These are phyloP conservation scores for Tenthredo distinguenda DNA, from an alignment of 2,888 invertebrate species.

Conservation along the genomic window DNA sequence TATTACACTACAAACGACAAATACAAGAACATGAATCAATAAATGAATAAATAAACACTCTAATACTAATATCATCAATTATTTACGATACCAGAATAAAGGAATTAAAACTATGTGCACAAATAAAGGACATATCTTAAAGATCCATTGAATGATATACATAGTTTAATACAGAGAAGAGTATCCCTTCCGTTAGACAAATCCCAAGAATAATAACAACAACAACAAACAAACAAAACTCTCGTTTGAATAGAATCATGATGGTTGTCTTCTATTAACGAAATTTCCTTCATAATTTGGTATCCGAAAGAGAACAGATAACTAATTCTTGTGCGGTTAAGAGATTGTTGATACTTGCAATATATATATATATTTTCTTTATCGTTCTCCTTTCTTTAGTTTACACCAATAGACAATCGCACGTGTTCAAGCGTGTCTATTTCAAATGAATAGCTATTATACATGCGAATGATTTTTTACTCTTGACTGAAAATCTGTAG, in stretches of 20 bases:
- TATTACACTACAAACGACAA: neutral
- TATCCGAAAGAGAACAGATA: neutral
- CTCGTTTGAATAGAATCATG: neutral
- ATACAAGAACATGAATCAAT: neutral
- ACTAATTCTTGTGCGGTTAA: neutral
- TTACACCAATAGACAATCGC: neutral
- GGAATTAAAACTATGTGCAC: neutral
- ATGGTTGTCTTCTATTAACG: neutral
- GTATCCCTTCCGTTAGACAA: neutral
- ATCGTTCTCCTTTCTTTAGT: neutral
- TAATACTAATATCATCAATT: neutral
- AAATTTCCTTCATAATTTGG: neutral
- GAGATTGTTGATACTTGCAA: neutral
- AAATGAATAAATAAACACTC: neutral
- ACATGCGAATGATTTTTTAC: neutral
- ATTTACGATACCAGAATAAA: neutral
- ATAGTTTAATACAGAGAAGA: neutral
- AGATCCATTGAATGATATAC: neutral
- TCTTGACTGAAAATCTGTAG: constrained; percentile 19
- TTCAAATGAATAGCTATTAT: neutral
- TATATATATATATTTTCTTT: neutral
- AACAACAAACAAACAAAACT: neutral
- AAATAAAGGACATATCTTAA: constrained; percentile 19
- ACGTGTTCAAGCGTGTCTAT: neutral
- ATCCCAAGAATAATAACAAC: neutral